These are phyloP conservation scores for Strigops habroptila DNA, from an alignment of 2,113 vertebrate species.

Conservation along the genomic window DNA sequence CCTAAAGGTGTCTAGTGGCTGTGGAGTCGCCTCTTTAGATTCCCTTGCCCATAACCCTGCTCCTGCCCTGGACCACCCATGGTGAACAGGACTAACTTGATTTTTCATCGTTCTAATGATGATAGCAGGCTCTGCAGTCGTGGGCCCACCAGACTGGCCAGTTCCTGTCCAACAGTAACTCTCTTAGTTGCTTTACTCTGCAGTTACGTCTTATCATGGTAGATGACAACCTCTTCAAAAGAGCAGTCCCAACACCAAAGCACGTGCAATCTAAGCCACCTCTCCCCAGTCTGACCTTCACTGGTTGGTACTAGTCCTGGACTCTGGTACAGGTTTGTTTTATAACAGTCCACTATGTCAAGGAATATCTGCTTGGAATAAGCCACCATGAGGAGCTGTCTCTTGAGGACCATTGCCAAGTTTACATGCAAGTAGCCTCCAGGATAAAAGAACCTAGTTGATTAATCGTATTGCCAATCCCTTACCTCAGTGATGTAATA, in stretches of 20 bases:
- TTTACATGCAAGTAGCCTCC: not conserved
- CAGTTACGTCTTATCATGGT: not conserved
- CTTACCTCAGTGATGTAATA: not conserved
- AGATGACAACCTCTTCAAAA: not conserved
- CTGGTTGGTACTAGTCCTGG: not conserved
- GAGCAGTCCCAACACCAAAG: not conserved
- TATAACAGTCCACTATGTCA: not conserved
- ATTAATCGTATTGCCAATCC: not conserved
- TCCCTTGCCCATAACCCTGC: not conserved
- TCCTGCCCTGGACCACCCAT: not conserved
- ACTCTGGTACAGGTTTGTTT: not conserved
- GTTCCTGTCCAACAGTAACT: not conserved
- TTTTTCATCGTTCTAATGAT: not conserved
- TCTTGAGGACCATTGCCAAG: not conserved
- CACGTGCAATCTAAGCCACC: accelerated
- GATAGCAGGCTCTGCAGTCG: not conserved
- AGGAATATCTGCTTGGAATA: not conserved
- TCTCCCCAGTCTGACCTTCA: not conserved
- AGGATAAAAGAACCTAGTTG: not conserved
- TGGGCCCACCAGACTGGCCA: no score
- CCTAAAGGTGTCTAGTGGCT: not conserved
- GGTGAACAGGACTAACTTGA: not conserved
- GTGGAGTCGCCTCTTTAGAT: not conserved
- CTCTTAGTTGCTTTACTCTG: not conserved
- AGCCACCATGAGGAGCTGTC: not conserved